Percentiles rank a stretch among this genome's conserved stretches.
Evolutionary conservation across 92 coral and sea anemone genomes (phyloP).

Genomic region (Chrysogorgia sp.): DNA sequence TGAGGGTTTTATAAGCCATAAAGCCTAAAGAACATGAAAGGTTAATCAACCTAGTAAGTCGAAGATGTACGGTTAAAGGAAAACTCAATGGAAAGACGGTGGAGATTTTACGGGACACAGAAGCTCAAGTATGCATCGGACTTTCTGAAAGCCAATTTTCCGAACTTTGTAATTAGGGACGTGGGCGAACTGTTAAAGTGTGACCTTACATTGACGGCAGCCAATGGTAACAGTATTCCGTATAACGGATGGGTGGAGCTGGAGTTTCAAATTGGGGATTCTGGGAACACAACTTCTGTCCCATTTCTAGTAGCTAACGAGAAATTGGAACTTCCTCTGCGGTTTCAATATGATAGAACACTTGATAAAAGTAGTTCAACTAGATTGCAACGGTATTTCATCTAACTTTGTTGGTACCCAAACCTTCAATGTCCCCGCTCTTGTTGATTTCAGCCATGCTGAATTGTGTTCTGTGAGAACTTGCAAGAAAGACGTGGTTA

Average conservation of each 20-base stretch:
- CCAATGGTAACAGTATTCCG: slow-evolving; percentile 57
- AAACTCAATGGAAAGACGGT: slow-evolving; percentile 36
- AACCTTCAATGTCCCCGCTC: slow-evolving; percentile 30
- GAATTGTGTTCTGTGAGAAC: no score
- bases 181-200: slow-evolving; percentile 48
- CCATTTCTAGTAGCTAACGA: slow-evolving; percentile 44
- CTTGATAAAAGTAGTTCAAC: slow-evolving; percentile 1
- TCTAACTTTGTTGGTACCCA: neutral
- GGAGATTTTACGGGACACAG: slow-evolving; percentile 68
- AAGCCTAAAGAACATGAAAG: slow-evolving; percentile 69
- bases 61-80: slow-evolving; percentile 59
- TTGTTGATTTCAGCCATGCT: no score
- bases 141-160: slow-evolving; percentile 51
- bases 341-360: slow-evolving; percentile 52
- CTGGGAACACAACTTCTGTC: neutral
- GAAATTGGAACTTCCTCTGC: slow-evolving; percentile 39
- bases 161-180: slow-evolving; percentile 39
- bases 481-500: no score
- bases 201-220: slow-evolving; percentile 47
- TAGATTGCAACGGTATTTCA: neutral
- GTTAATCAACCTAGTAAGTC: slow-evolving; percentile 64
- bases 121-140: slow-evolving; percentile 68
- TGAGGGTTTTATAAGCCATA: slow-evolving; percentile 61
- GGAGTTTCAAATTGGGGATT: slow-evolving; percentile 23
- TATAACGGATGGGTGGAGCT: slow-evolving; percentile 65